These are phyloP conservation scores for Diarsia dahlii DNA, from an alignment of 2,888 invertebrate genomes.

Conservation along the genomic window DNA sequence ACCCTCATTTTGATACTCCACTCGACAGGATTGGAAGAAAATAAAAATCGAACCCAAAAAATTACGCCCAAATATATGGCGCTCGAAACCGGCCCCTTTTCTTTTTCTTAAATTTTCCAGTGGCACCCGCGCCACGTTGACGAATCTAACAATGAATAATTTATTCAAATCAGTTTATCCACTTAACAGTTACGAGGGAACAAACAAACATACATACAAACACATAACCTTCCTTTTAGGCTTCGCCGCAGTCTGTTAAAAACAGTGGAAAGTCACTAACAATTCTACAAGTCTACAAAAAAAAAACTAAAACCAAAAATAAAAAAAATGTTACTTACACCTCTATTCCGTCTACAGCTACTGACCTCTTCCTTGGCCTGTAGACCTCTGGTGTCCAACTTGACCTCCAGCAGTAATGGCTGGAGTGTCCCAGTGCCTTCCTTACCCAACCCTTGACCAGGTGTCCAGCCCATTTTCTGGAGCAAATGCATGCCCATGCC, in stretches of 20 bases:
- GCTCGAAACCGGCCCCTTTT: not conserved
- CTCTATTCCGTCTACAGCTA: slow-evolving; percentile 76
- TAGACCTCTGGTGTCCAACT: slow-evolving; percentile 97
- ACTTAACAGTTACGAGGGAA: not conserved
- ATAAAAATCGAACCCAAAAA: not conserved
- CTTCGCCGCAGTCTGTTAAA: not conserved
- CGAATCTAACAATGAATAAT: not conserved
- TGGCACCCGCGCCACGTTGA: not conserved
- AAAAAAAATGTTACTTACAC: slow-evolving; percentile 75
- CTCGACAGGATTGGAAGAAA: not conserved
- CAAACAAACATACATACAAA: not conserved
- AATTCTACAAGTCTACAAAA: not conserved
- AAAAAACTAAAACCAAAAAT: slow-evolving; percentile 2
- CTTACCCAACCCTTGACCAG: slow-evolving; percentile 99
- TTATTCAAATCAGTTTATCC: not conserved
- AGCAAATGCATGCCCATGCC: slow-evolving; percentile 99
- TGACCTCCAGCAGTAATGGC: slow-evolving; percentile 98
- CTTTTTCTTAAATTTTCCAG: not conserved
- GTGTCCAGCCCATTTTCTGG: slow-evolving; percentile 99
- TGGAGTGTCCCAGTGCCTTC: slow-evolving; percentile 97
- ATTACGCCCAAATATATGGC: not conserved
- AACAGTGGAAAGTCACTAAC: not conserved
- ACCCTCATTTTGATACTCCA: not conserved
- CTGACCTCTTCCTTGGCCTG: slow-evolving; percentile 94
- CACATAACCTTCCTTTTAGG: not conserved